Evolutionary conservation across 2,888 invertebrate species (phyloP).

Genomic region (Hydrotaea diabolus): DNA sequence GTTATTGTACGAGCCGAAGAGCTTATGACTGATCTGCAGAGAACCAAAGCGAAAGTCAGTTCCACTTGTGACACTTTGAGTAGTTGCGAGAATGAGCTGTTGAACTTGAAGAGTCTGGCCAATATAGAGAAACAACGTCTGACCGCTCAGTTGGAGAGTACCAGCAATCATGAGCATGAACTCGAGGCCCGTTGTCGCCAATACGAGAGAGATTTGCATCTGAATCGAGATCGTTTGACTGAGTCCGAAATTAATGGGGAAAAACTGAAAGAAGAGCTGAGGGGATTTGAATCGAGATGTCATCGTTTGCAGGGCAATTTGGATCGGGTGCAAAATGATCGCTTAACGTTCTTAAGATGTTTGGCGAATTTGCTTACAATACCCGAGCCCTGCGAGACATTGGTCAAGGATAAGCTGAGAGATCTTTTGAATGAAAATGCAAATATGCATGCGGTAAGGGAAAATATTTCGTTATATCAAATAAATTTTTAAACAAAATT

Average conservation of each 20-base stretch:
- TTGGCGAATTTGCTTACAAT: conserved; percentile 82
- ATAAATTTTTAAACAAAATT: neutral
- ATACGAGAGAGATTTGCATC: conserved; percentile 87
- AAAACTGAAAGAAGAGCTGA: conserved; percentile 79
- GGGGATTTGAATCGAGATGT: conserved; percentile 80
- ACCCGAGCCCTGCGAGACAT: conserved; percentile 89
- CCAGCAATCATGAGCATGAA: conserved; percentile 84
- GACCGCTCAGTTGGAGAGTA: conserved; percentile 84
- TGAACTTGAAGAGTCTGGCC: conserved; percentile 78
- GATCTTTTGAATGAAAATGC: conserved; percentile 90
- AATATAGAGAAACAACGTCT: conserved; percentile 87
- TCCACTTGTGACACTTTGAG: conserved; percentile 81
- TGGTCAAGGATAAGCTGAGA: conserved; percentile 89
- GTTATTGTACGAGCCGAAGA: conserved; percentile 90
- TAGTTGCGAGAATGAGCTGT: conserved; percentile 79
- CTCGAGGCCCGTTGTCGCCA: conserved; percentile 88
- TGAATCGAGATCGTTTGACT: conserved; percentile 87
- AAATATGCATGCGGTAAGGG: conserved; percentile 88
- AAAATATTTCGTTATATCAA: too few species aligned
- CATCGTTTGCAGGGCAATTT: conserved; percentile 79
- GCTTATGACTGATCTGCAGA: conserved; percentile 87
- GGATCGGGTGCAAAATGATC: conserved; percentile 80
- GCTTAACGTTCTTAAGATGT: conserved; percentile 78
- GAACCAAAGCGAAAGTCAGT: conserved; percentile 83
- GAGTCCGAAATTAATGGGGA: conserved; percentile 88